Base-by-base conservation (phyloP, 1,140 invertebrate species). In the Aphelenchoides besseyi region DNA sequence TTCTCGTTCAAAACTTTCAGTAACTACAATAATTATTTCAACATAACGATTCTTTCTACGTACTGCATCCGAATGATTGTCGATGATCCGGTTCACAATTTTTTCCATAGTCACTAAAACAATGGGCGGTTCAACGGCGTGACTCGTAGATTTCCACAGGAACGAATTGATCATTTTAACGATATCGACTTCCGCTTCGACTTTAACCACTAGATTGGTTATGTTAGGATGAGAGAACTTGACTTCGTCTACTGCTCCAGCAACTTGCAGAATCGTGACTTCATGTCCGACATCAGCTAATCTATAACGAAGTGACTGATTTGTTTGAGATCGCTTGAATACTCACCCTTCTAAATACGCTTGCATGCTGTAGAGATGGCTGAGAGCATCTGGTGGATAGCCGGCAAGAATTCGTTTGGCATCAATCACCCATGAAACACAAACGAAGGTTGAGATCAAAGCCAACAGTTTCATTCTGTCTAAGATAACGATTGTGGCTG, bases 281-380 rank as follows among this genome's bases (percentile, higher is more conserved):
- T 59, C 5, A 18, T 59, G 55, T 28, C 55, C 55, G 55, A 8
- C 55, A 59, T 59, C 18, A 8, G 55, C 55, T 8, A 59, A 18
- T 33, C 5, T 59, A 23, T 23, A 48, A 48, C 12, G 12, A 12
- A 23, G 41, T 12, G 23, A 23, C 12, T 48, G 23, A 48, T 12
- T 16, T 16, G 12, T 9, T 8, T 18, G 30, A 61, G 2, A 61
- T n/a, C n/a, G n/a, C 18, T 61, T 61, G n/a, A 9, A 41, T 8
- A 59, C 16, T 61, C 28, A 61, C 59, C 59, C 18, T 32, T 66
- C 32, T 32, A 66, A 66, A 66, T 66, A 66, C 16, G 26, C 16
- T n/a, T 29, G 12, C 32, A 66, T 66, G 1, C 12, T n/a, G 32
- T 66, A 66, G n/a, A 66, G 18, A 33, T 66, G 63, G 30, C 63